Base-by-base conservation (phyloP, 2,113 vertebrate species). In the Gobius niger region DNA sequence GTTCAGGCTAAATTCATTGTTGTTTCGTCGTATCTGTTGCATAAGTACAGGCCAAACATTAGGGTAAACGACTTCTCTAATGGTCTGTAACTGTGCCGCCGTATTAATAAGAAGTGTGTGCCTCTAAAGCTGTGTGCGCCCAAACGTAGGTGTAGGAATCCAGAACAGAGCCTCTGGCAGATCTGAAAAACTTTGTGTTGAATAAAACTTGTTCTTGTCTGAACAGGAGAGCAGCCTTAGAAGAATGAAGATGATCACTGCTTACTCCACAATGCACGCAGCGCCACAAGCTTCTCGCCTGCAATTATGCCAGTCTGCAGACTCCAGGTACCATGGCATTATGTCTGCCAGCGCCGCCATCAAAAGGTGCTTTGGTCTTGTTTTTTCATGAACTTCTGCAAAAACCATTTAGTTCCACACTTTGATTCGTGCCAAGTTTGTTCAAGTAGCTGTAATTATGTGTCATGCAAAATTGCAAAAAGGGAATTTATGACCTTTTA, bases 281-380 rank as follows among this genome's bases (percentile, higher is more conserved):
- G 66, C 60, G 83, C 57, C 57, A 60, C 7, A 44, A 77, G 88
- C 72, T 76, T 82, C 82, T 84, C 77, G 61, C 52, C 77, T 71
- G 67, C 83, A 87, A 86, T 87, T 85, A 88, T 90, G 86, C 88
- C 86, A 89, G 82, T 86, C 81, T 81, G 73, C 73, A 83, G 76
- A 86, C 67, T 89, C 76, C 72, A 88, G 80, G 70, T 70, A 86
- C 80, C 85, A 80, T 79, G 82, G 72, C 77, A 86, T 89, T 90
- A 87, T 73, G 74, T 84, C 68, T 87, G 72, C 67, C 67, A 82
- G 61, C 24, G 53, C 63, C 34, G 80, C 67, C 49, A 82, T 79
- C 61, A 78, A 75, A 82, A 70, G 67, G 51, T 47, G 47, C 65
- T n/a, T 13, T 34, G 24, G n/a, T 64, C 68, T 53, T 74, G 61